Conservation (phyloP, 2,888 invertebrate genomes). For the Cantharis rufa region DNA sequence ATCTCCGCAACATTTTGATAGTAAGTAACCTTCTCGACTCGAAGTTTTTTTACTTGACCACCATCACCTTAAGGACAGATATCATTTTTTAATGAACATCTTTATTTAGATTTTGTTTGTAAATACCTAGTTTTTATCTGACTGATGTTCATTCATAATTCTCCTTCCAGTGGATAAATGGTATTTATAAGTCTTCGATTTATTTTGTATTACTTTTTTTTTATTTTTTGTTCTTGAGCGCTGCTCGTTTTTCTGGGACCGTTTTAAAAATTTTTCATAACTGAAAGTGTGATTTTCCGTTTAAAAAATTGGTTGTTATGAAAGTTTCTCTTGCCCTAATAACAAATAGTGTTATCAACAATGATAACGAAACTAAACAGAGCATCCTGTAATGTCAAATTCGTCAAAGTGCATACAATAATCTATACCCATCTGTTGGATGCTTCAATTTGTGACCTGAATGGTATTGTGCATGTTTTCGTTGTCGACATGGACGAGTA, state of each 20-base stretch:
- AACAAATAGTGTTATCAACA: slow-evolving; percentile 10
- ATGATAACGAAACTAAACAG: slow-evolving; percentile 7
- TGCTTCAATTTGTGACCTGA: too few relatives aligned
- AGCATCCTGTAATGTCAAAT: background rate
- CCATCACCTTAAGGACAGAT: background rate
- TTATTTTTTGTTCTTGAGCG: too few relatives aligned
- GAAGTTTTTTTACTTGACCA: background rate
- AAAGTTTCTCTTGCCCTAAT: background rate
- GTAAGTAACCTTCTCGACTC: too few relatives aligned
- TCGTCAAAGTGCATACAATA: slow-evolving; percentile 4
- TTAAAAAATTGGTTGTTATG: background rate
- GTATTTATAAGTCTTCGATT: background rate
- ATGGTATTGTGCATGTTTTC: background rate
- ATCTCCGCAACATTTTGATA: too few relatives aligned
- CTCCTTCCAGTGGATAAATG: background rate
- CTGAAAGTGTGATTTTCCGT: background rate
- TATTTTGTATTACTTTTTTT: too few relatives aligned
- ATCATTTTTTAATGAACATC: background rate
- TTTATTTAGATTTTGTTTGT: background rate
- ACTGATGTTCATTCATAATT: background rate
- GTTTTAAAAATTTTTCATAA: background rate
- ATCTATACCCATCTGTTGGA: background rate
- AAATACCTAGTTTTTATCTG: background rate
- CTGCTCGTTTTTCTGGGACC: background rate
- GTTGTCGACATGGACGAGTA: background rate